Percentiles rank a stretch among this genome's conserved stretches.
These are phyloP conservation scores for Pomatorhinus ruficollis DNA, from an alignment of 2,113 vertebrate species.

Conservation along the genomic window DNA sequence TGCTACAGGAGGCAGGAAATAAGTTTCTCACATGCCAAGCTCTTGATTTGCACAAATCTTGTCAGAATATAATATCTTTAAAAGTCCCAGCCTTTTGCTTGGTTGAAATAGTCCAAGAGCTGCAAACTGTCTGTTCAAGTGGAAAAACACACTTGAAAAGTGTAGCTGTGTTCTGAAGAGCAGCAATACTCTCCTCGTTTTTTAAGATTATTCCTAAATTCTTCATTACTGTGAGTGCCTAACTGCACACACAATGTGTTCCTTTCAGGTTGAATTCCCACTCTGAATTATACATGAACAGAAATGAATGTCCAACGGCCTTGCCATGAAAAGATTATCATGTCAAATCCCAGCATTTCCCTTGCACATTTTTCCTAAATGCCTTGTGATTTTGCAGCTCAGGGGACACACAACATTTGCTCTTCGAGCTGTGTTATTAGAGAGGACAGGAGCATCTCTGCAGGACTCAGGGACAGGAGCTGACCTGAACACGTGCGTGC, in stretches of 20 bases:
- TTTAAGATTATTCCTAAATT: background rate
- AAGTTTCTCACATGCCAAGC: background rate
- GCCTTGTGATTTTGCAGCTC: background rate
- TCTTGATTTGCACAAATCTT: background rate
- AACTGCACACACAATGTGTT: background rate
- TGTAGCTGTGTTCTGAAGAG: background rate
- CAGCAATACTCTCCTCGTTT: background rate
- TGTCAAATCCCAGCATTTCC: background rate
- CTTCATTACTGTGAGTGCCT: background rate
- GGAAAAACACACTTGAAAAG: background rate
- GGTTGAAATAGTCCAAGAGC: background rate
- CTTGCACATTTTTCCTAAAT: background rate
- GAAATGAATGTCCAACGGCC: background rate
- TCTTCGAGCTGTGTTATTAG: background rate
- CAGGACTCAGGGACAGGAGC: background rate
- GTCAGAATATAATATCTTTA: background rate
- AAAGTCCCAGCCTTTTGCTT: background rate
- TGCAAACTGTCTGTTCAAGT: background rate
- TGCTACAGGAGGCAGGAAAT: background rate
- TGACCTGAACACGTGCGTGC: background rate
- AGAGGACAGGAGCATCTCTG: background rate
- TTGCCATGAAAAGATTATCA: background rate
- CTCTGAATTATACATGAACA: conserved; percentile 23
- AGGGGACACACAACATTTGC: background rate
- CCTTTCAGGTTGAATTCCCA: conserved; percentile 10